A percentile compares a stretch with the other conserved stretches of the same genome.
phyloP scores from a whole-genome alignment of 2,888 invertebrate genomes.

The Aspidiotus rigidus region DNA sequence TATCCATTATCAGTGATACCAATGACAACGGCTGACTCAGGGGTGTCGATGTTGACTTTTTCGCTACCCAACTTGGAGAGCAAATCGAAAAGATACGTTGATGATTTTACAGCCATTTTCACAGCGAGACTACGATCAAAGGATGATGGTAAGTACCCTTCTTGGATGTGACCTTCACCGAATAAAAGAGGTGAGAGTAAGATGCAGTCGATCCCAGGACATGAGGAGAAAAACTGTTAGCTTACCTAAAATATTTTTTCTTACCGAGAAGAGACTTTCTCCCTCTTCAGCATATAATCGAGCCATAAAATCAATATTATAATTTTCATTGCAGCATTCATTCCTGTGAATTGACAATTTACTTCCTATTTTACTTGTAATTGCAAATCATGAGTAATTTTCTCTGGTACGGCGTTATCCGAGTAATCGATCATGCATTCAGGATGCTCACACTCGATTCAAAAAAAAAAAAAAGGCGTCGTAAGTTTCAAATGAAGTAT shows the following conservation, averaged over 20 bases:
- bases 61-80: conserved; percentile 1
- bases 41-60: not conserved
- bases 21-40: conserved; percentile 25
- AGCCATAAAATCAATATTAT: conserved; percentile 93
- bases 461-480: too few species aligned
- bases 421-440: too few species aligned
- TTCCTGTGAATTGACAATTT: conserved; percentile 51
- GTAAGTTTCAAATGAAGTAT: too few species aligned
- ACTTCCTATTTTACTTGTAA: not conserved
- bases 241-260: conserved; percentile 83
- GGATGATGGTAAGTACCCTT: conserved; percentile 34
- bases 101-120: conserved; percentile 31
- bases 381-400: not conserved
- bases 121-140: conserved; percentile 34
- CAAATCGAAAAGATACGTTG: conserved; percentile 18
- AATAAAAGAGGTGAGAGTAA: not conserved
- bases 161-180: conserved; percentile 30
- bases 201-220: too few species aligned
- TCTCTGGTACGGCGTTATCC: too few species aligned
- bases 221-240: too few species aligned
- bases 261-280: conserved; percentile 84
- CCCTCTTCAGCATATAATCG: conserved; percentile 94
- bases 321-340: conserved; percentile 89
- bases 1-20: conserved; percentile 14
- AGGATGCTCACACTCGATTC: too few species aligned